Evolutionary conservation across 2,888 invertebrate species (phyloP).

Genomic region (Tetramorium bicarinatum): DNA sequence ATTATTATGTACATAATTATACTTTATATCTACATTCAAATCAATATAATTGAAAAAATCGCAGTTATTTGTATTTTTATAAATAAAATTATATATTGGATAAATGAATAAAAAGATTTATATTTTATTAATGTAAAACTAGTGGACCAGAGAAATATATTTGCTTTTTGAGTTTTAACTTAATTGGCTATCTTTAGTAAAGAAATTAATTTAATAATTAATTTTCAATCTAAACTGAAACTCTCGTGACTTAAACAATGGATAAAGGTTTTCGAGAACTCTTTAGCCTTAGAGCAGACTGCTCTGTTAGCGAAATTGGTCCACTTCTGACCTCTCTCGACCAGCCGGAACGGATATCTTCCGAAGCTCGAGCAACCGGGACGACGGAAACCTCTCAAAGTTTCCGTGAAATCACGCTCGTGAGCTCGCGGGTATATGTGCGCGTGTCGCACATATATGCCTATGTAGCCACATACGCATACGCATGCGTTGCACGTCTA

Average conservation of each 20-base stretch:
- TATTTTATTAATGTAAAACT: neutral
- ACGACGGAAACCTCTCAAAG: slow-evolving; percentile 49
- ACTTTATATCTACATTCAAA: neutral
- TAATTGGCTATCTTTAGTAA: neutral
- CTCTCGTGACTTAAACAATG: neutral
- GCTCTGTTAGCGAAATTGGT: slow-evolving; percentile 53
- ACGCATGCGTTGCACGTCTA: neutral
- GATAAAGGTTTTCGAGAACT: slow-evolving; percentile 1
- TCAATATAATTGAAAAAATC: neutral
- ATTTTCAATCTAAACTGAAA: slow-evolving; percentile 3
- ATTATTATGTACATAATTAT: neutral
- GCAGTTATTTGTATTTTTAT: neutral
- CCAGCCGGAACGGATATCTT: slow-evolving; percentile 48
- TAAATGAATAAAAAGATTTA: neutral
- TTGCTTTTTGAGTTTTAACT: neutral
- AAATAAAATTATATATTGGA: neutral
- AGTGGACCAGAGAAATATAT: neutral
- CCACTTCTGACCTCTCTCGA: slow-evolving; percentile 47
- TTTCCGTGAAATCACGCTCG: slow-evolving; percentile 46
- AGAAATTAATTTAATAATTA: neutral
- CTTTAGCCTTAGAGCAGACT: slow-evolving; percentile 3
- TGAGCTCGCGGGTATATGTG: neutral
- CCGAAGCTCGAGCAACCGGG: slow-evolving; percentile 30
- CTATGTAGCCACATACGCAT: neutral
- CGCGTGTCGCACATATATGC: neutral